Percentiles rank a stretch among this genome's conserved stretches.
Conservation (phyloP, 2,888 invertebrate species). For the Mimas tiliae region DNA sequence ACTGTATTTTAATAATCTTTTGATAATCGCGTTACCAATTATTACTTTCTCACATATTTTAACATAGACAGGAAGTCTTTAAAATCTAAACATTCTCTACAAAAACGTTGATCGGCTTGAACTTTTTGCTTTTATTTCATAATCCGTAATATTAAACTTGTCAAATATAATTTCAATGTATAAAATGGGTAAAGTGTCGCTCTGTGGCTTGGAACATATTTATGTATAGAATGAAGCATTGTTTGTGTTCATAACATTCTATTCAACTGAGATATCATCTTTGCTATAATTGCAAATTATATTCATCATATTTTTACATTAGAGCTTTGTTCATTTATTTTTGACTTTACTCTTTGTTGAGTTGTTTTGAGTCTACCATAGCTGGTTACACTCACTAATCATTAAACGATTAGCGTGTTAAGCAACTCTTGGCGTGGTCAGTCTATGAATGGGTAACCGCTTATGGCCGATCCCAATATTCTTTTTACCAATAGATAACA, state of each 20-base stretch:
- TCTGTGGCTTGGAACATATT: slow-evolving; percentile 1
- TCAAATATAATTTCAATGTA: slow-evolving; percentile 11
- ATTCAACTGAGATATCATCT: slow-evolving; percentile 3
- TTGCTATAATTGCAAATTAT: neutral
- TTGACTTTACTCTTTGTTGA: no score
- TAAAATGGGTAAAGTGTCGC: neutral
- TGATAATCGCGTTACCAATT: neutral
- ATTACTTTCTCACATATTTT: neutral
- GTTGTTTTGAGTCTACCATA: no score
- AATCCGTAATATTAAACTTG: neutral
- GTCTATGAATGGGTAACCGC: no score
- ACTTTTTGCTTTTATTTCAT: neutral
- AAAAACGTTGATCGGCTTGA: neutral
- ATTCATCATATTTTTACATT: slow-evolving; percentile 8
- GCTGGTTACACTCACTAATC: no score
- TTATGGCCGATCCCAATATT: no score
- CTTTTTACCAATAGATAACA: no score
- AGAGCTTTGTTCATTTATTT: no score
- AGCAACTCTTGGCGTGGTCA: no score
- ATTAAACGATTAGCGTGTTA: no score
- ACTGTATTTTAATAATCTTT: neutral
- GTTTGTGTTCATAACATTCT: slow-evolving; percentile 1
- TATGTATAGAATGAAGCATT: neutral
- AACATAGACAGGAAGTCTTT: slow-evolving; percentile 1
- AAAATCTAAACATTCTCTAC: neutral